These are phyloP conservation scores for Epinephelus coioides DNA, from an alignment of 2,797 vertebrate genomes.

Conservation along the genomic window DNA sequence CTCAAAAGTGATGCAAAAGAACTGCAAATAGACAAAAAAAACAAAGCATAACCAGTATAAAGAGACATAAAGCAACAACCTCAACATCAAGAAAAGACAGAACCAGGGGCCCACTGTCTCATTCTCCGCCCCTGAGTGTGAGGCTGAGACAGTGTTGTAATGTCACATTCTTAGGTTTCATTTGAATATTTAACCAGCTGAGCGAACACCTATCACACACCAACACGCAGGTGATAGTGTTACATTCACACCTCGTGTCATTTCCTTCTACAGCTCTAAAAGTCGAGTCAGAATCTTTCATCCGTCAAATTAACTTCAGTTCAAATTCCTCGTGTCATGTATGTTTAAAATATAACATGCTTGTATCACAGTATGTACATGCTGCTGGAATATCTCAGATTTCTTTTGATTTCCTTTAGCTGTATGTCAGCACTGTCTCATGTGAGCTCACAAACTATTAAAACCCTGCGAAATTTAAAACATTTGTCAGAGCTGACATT, in stretches of 20 bases:
- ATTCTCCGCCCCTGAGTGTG: constrained; percentile 31
- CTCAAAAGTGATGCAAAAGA: no score
- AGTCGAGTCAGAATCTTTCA: constrained; percentile 10
- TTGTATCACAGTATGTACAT: not conserved
- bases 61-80: no score
- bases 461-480: not conserved
- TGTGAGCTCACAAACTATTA: not conserved
- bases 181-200: constrained; percentile 77
- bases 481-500: not conserved
- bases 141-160: constrained; percentile 29
- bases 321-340: not conserved
- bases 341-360: not conserved
- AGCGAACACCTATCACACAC: constrained; percentile 54
- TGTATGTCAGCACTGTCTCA: not conserved
- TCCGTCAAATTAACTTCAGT: not conserved
- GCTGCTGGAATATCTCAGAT: constrained; percentile 1
- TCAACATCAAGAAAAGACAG: no score
- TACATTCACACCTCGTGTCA: constrained; percentile 41
- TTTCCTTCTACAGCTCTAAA: constrained; percentile 15
- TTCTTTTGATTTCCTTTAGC: not conserved
- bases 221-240: constrained; percentile 52
- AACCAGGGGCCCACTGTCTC: no score
- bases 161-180: constrained; percentile 67
- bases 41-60: no score
- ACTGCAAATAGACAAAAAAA: no score